Evolutionary conservation across 2,888 invertebrate genomes (phyloP).

Genomic region (Polietes domitor): DNA sequence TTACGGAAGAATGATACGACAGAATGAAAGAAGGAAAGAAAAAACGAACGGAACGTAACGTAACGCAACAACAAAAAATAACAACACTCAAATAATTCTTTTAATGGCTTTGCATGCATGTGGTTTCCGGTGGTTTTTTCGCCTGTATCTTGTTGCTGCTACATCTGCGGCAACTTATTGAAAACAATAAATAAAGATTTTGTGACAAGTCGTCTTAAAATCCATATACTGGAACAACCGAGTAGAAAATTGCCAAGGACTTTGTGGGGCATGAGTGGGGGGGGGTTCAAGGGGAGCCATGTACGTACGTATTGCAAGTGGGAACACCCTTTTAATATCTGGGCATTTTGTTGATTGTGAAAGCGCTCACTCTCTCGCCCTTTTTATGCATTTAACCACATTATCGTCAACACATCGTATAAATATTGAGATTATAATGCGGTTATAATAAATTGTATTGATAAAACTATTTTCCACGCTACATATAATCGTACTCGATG

Average conservation of each 20-base stretch:
- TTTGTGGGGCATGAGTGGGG: neutral
- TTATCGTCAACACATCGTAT: constrained; percentile 55
- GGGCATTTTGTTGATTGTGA: constrained; percentile 21
- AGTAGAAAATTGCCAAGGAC: constrained; percentile 19
- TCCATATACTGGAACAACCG: constrained; percentile 37
- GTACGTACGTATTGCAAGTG: neutral
- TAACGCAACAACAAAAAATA: constrained; percentile 40
- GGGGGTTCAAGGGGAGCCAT: neutral
- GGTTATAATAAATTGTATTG: constrained; percentile 74
- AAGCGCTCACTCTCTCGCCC: neutral
- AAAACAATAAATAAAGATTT: constrained; percentile 78
- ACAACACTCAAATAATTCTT: constrained; percentile 70
- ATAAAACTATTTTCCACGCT: constrained; percentile 69
- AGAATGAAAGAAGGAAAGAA: constrained; percentile 61
- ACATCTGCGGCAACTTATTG: constrained; percentile 75
- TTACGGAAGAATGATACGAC: constrained; percentile 68
- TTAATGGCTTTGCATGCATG: constrained; percentile 73
- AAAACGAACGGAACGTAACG: constrained; percentile 40
- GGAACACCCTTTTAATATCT: constrained; percentile 5
- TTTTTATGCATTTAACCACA: constrained; percentile 51
- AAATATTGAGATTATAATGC: constrained; percentile 71
- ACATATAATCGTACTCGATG: constrained; percentile 17
- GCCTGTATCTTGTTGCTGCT: constrained; percentile 45
- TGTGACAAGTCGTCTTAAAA: constrained; percentile 66
- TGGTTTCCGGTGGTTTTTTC: constrained; percentile 1